Percentiles rank a stretch among this genome's conserved stretches.
These are phyloP conservation scores for Meiosimyza decipiens DNA, from an alignment of 2,888 invertebrate genomes.

Conservation along the genomic window DNA sequence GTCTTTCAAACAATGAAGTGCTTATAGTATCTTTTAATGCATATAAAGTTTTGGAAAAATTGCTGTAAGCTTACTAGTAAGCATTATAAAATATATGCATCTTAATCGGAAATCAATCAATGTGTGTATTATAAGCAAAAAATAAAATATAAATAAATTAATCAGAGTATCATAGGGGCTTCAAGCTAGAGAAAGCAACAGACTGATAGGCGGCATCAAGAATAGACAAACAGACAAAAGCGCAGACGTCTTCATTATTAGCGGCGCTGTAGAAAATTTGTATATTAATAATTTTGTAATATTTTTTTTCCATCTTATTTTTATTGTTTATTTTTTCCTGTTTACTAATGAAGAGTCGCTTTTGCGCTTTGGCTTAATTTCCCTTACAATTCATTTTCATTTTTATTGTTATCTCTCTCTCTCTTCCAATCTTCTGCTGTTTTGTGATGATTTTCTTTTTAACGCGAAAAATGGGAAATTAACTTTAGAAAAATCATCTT, in stretches of 20 bases:
- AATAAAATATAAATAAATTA: too few relatives aligned
- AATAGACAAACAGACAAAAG: neutral
- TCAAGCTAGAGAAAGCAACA: neutral
- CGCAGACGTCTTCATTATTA: constrained; percentile 30
- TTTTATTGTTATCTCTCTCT: neutral
- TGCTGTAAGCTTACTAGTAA: too few relatives aligned
- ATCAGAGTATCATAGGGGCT: too few relatives aligned
- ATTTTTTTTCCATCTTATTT: neutral
- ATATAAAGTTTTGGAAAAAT: too few relatives aligned
- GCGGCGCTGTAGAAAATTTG: neutral
- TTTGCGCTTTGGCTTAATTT: constrained; percentile 13
- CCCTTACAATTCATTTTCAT: neutral
- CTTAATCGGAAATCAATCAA: too few relatives aligned
- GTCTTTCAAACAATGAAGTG: too few relatives aligned
- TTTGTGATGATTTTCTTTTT: constrained; percentile 5
- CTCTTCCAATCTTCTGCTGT: neutral
- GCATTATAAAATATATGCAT: too few relatives aligned
- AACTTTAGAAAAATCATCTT: constrained; percentile 29
- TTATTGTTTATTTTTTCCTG: too few relatives aligned
- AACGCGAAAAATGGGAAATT: constrained; percentile 17
- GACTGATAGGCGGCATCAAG: neutral
- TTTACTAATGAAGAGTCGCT: too few relatives aligned
- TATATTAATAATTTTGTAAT: constrained; percentile 9
- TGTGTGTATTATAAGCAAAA: too few relatives aligned
- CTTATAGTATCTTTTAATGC: too few relatives aligned